A percentile compares a stretch with the other conserved stretches of the same genome.
These are phyloP conservation scores for Eulemur rubriventer DNA, from an alignment of 2,797 vertebrate species.

Conservation along the genomic window DNA sequence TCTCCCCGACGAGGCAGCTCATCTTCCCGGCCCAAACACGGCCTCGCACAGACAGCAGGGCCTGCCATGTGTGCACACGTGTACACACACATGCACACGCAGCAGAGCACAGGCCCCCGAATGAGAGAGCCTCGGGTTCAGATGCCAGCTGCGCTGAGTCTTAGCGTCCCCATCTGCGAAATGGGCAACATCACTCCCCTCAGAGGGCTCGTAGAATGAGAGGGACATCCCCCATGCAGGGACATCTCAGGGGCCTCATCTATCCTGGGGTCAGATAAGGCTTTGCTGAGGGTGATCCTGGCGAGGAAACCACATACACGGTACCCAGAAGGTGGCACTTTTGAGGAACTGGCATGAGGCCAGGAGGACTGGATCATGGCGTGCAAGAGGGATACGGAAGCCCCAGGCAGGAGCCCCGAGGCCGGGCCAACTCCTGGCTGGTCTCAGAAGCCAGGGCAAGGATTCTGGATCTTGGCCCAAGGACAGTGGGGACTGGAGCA, in stretches of 20 bases:
- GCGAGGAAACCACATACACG: rapidly evolving
- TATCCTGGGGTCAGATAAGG: neutral
- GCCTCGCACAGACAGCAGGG: neutral
- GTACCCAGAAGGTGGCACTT: neutral
- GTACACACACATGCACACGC: rapidly evolving
- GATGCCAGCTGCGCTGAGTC: neutral
- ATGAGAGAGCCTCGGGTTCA: neutral
- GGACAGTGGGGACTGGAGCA: neutral
- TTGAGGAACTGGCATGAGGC: neutral
- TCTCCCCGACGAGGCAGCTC: neutral
- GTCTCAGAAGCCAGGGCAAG: neutral
- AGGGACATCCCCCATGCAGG: neutral
- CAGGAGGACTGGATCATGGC: neutral
- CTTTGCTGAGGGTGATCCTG: neutral
- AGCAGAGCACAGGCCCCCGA: neutral
- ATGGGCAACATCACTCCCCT: neutral
- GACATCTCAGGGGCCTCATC: neutral
- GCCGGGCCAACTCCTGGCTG: neutral
- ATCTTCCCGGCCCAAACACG: neutral
- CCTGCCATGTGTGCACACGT: neutral
- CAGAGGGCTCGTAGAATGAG: neutral
- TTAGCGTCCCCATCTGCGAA: constrained; percentile 27
- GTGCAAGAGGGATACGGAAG: neutral
- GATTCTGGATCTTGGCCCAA: neutral
- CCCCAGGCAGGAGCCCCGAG: neutral